A percentile compares a stretch with the other conserved stretches of the same genome.
These are phyloP conservation scores for Pantherophis vulpinus DNA, from an alignment of 2,797 vertebrate species.

Conservation along the genomic window DNA sequence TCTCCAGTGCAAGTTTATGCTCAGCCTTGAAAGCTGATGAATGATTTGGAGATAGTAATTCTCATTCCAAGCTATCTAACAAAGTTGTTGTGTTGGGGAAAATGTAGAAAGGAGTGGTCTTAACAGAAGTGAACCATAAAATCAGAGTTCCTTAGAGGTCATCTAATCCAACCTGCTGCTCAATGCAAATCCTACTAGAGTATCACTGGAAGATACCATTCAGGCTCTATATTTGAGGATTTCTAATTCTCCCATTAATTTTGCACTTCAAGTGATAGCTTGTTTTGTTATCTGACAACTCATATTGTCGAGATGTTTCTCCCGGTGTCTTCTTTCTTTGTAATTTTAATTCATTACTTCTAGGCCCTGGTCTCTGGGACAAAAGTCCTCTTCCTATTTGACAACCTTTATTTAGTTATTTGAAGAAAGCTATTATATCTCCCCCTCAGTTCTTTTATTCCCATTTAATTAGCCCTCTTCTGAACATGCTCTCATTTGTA, in stretches of 20 bases:
- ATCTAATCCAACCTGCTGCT: neutral
- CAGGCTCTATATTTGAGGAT: neutral
- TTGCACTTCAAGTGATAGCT: neutral
- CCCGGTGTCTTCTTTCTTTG: neutral
- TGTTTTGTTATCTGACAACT: neutral
- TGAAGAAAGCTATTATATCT: neutral
- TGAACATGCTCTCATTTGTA: neutral
- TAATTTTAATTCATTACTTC: neutral
- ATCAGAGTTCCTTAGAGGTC: neutral
- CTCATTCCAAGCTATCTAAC: neutral
- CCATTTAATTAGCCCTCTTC: neutral
- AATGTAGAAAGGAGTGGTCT: neutral
- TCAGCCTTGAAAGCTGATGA: neutral
- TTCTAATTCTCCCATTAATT: neutral
- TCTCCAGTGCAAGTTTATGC: neutral
- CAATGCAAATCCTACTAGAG: neutral
- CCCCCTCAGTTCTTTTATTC: neutral
- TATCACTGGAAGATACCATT: neutral
- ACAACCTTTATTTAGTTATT: neutral
- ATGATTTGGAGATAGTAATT: neutral
- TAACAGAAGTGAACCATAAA: neutral
- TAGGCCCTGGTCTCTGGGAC: neutral
- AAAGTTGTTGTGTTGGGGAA: neutral
- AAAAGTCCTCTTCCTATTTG: neutral
- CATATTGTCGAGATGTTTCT: neutral